These are phyloP conservation scores for Agonopterix subpropinquella DNA, from an alignment of 2,888 invertebrate genomes.

Conservation along the genomic window DNA sequence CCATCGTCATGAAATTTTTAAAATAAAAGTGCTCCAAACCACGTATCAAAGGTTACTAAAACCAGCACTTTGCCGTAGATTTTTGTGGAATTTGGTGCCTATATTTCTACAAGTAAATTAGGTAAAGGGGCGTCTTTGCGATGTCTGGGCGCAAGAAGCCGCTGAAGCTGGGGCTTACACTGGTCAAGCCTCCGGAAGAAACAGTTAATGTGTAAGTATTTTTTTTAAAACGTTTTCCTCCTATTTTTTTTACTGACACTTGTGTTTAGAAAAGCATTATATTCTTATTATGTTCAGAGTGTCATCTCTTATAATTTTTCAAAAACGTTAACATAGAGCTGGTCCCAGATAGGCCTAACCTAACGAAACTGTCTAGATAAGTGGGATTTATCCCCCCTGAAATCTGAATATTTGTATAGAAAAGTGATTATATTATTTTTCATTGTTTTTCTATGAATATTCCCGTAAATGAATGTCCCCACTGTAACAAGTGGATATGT, in stretches of 20 bases:
- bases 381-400: too few species aligned
- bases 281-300: too few species aligned
- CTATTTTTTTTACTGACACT: too few species aligned
- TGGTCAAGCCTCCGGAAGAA: slow-evolving; percentile 50
- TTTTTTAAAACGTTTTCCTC: neutral
- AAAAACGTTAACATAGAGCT: neutral
- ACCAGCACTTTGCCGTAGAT: neutral
- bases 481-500: too few species aligned
- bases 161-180: slow-evolving; percentile 38
- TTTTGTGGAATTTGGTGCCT: slow-evolving; percentile 2
- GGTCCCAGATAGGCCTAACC: too few species aligned
- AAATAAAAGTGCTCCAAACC: neutral
- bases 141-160: slow-evolving; percentile 60
- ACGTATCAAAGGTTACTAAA: slow-evolving; percentile 3
- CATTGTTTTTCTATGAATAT: too few species aligned
- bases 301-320: neutral
- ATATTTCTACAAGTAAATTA: neutral
- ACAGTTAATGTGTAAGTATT: slow-evolving; percentile 56
- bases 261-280: too few species aligned
- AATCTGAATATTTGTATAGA: too few species aligned
- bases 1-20: neutral
- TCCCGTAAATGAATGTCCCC: too few species aligned
- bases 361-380: too few species aligned
- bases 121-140: slow-evolving; percentile 9
- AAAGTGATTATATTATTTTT: too few species aligned